Conservation (phyloP, 2,888 invertebrate species). For the Aporophyla nigra region DNA sequence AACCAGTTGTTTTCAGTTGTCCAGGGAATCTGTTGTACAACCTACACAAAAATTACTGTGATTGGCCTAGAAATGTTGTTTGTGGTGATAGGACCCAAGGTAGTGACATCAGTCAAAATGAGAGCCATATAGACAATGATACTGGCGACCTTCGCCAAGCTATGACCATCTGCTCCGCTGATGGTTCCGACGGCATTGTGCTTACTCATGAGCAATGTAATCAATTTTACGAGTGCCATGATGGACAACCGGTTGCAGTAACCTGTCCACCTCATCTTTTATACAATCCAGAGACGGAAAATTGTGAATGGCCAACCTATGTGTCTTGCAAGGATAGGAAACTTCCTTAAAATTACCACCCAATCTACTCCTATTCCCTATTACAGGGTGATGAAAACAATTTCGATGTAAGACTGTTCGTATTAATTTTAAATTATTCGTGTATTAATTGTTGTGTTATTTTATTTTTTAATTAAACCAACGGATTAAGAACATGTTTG, state of each 20-base stretch:
- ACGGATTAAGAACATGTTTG: neutral
- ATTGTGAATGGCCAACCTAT: slow-evolving; percentile 75
- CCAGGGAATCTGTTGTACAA: slow-evolving; percentile 64
- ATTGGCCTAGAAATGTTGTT: slow-evolving; percentile 65
- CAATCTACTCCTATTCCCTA: neutral
- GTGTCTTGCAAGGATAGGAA: slow-evolving; percentile 74
- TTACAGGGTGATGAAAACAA: neutral
- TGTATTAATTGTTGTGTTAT: neutral
- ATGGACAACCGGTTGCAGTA: slow-evolving; percentile 66
- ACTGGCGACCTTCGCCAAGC: slow-evolving; percentile 65
- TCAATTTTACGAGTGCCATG: slow-evolving; percentile 72
- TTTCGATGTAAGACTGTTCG: neutral
- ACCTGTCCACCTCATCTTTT: slow-evolving; percentile 68
- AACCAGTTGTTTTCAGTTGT: slow-evolving; percentile 66
- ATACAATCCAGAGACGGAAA: slow-evolving; percentile 69
- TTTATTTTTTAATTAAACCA: neutral
- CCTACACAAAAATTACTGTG: slow-evolving; percentile 60
- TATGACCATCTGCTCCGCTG: slow-evolving; percentile 67
- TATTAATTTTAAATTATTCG: neutral
- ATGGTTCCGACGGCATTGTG: slow-evolving; percentile 71
- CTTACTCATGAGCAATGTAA: slow-evolving; percentile 75
- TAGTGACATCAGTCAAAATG: neutral
- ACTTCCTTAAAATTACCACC: slow-evolving; percentile 1
- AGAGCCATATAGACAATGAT: slow-evolving; percentile 3
- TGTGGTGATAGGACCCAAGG: slow-evolving; percentile 62